Percentiles rank a stretch among this genome's conserved stretches.
phyloP scores from a whole-genome alignment of 2,113 vertebrate genomes.

The Accipiter cooperii region DNA sequence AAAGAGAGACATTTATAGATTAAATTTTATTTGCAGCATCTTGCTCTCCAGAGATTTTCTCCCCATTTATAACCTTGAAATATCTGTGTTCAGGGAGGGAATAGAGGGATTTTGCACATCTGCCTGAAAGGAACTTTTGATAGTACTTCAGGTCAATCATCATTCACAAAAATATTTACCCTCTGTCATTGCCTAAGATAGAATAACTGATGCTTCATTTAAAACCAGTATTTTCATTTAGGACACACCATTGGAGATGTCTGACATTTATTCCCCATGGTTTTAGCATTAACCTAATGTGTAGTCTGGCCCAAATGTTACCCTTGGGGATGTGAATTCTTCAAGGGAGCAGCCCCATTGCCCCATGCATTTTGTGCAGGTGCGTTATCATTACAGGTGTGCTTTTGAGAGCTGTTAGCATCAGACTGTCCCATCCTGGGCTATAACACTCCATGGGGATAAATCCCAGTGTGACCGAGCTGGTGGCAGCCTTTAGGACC shows the following conservation, averaged over 20 bases:
- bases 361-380: background rate
- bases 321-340: background rate
- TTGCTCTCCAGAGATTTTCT: conserved; percentile 11
- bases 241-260: background rate
- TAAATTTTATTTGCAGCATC: conserved; percentile 31
- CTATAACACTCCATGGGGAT: background rate
- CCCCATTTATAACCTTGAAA: conserved; percentile 23
- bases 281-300: background rate
- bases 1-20: conserved; percentile 31
- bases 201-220: background rate
- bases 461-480: background rate
- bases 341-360: background rate
- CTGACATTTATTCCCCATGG: background rate
- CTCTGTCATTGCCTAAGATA: background rate
- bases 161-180: background rate
- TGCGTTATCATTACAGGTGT: background rate
- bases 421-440: background rate
- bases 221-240: background rate
- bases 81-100: background rate
- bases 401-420: background rate
- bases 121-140: background rate
- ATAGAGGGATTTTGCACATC: background rate
- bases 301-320: background rate
- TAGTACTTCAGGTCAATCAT: background rate
- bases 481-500: background rate